phyloP scores from a whole-genome alignment of 1,140 invertebrate species.

The Heliconius hermathena region DNA sequence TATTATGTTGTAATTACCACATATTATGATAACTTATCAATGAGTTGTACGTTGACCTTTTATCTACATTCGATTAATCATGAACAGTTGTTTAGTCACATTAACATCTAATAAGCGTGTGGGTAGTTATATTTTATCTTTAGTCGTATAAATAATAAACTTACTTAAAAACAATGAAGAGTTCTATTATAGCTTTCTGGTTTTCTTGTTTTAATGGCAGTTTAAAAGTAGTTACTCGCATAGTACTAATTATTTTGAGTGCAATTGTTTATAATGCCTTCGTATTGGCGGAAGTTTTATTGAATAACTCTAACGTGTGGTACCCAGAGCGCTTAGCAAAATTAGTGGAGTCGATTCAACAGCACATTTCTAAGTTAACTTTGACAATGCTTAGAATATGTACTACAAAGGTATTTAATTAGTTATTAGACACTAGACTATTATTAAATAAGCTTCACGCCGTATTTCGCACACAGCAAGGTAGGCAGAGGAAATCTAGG shows the following conservation, averaged over 20 bases:
- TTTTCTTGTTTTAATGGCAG: conserved; percentile 52
- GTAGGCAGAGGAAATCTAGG: no score
- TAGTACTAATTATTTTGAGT: conserved; percentile 62
- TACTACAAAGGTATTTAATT: conserved; percentile 47
- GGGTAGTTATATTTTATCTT: neutral
- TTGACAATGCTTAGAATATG: conserved; percentile 37
- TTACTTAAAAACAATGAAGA: neutral
- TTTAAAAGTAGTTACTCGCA: conserved; percentile 53
- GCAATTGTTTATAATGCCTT: conserved; percentile 65
- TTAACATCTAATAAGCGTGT: conserved; percentile 9
- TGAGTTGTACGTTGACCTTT: conserved; percentile 21
- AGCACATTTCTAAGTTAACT: conserved; percentile 34
- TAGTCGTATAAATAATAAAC: neutral
- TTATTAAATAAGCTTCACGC: no score
- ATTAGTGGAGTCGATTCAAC: conserved; percentile 38
- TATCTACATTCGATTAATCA: conserved; percentile 16
- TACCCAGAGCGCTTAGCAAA: conserved; percentile 60
- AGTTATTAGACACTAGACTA: no score
- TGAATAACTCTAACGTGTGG: conserved; percentile 63
- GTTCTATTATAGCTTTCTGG: conserved; percentile 30
- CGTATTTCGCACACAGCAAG: no score
- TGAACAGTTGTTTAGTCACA: neutral
- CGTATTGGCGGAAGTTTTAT: conserved; percentile 64
- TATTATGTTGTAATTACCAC: conserved; percentile 2
- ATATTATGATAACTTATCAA: conserved; percentile 26